Base-by-base conservation (phyloP, 2,113 vertebrate genomes). In the Mesembrinibis cayennensis region DNA sequence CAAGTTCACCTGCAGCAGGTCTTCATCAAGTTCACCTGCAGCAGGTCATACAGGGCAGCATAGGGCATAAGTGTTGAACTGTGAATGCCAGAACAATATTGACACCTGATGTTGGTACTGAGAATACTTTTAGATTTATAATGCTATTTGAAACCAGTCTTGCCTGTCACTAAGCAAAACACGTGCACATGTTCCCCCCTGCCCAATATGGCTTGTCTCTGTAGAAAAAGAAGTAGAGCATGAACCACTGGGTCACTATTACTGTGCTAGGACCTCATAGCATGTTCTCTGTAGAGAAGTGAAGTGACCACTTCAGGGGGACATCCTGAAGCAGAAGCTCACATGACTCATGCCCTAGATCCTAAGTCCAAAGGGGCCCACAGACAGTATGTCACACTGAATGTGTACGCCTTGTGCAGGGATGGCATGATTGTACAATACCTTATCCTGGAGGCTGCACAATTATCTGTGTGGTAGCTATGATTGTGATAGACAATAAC, bases 331-430 rank as follows among this genome's bases (percentile, higher is more conserved):
- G n/a, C 23, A 76, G 38, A 82, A 44, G 21, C 17, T 85, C 14
- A 52, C 9, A 13, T 26, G 30, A 32, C 7, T 86, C 11, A 22
- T 27, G 19, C 32, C 16, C 16, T 88, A 27, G 21, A 36, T 23
- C 20, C 27, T 50, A 49, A 42, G 10, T 66, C 71, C 70, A 81
- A 62, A 90, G 67, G 14, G 19, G 9, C 10, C 21, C 23, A 61
- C 16, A 59, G 38, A 9, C 27, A 40, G 25, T 27, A 3, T 30
- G 6, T 42, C 11, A 19, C 34, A 30, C 16, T 3, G 8, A 53
- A 14, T 6, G 4, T 14, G 8, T n/a, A 22, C 0, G 3, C 10
- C 1, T 55, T 67, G 16, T 55, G 16, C 45, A 65, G 21, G 32
- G 14, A 16, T 70, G 56, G 21, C 27, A 10, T 20, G 16, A 15